Evolutionary conservation across 2,113 vertebrate genomes (phyloP), one percentile per base, ranked within the genome.

Genomic region (Thinocorus orbignyianus): DNA sequence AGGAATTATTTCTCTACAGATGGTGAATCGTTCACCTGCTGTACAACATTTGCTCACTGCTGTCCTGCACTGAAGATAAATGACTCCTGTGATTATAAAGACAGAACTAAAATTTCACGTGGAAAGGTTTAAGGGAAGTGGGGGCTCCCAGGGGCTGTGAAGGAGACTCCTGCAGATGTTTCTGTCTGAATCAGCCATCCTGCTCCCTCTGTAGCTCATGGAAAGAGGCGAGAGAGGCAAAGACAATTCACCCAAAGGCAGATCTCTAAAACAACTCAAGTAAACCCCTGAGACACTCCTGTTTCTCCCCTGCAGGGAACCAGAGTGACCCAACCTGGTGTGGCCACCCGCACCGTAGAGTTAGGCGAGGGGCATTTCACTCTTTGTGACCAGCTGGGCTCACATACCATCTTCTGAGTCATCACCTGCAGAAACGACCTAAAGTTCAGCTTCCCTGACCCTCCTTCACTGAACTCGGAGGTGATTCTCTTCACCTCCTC

Each of bases 401-500:
- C 44, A 74, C 81, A 77, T 93, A 99, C 98, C 99, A 99, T 99
- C 98, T 99, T 99, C 88, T 99, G 99, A 7, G 98, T 99, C 99
- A 99, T 99, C 74, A 99, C 97, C 14, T 96, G 76, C 90, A 99
- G 94, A 91, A 99, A 99, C 58, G 99, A 98, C 19, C 81, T 92
- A 44, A 99, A 99, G 81, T 98, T 98, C 83, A 99, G 99, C 96
- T 99, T 99, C 54, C 99, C 99, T 2, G 98, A 98, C 44, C 98
- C 98, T 6, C 99, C 98, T 80, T 98, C 98, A 96, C 99, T 98
- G 79, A 99, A 98, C 35, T 99, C 98, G 16, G 97, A 88, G 10
- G 98, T 98, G 98, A 99, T 99, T 97, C 98, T 99, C 97, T 98
- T 99, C 87, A 99, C 98, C 93, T 99, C 99, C 46, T 99, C 99